These are phyloP conservation scores for Aspiorhynchus laticeps DNA, from an alignment of 2,113 vertebrate genomes.

Conservation along the genomic window DNA sequence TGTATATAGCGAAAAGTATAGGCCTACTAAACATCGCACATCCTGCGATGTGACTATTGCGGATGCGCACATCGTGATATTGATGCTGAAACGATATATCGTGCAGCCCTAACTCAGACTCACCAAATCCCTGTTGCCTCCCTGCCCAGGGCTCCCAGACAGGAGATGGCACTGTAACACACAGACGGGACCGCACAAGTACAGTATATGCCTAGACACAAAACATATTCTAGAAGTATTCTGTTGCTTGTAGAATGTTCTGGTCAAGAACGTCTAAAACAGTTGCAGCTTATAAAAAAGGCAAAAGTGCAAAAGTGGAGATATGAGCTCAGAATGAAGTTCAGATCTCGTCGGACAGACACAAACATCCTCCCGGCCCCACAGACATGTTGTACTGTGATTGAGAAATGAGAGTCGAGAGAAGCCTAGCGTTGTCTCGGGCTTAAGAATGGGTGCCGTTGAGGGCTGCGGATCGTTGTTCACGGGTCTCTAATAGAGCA, in stretches of 20 bases:
- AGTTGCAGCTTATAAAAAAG: slow-evolving; percentile 1
- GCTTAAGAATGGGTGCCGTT: slow-evolving; percentile 32
- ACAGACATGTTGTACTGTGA: not conserved
- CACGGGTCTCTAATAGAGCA: slow-evolving; percentile 65
- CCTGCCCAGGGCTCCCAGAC: slow-evolving; percentile 67
- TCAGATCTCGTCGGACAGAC: not conserved
- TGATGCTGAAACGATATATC: too few species aligned
- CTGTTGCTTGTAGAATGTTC: not conserved
- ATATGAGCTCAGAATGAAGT: not conserved
- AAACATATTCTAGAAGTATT: not conserved
- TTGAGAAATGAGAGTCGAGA: not conserved
- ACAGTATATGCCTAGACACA: not conserved
- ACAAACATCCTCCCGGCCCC: not conserved
- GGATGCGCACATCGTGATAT: too few species aligned
- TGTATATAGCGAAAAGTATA: too few species aligned
- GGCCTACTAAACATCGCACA: too few species aligned
- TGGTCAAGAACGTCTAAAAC: not conserved
- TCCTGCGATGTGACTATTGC: too few species aligned
- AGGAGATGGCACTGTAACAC: slow-evolving; percentile 75
- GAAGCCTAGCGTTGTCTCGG: not conserved
- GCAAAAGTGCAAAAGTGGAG: not conserved
- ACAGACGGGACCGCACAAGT: slow-evolving; percentile 34
- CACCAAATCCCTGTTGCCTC: slow-evolving; percentile 14
- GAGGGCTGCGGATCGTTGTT: slow-evolving; percentile 61
- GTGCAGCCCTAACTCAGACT: too few species aligned